Evolutionary conservation across 2,888 invertebrate genomes (phyloP), one percentile per base, ranked within the genome.

Genomic region (Eupithecia subumbrata): DNA sequence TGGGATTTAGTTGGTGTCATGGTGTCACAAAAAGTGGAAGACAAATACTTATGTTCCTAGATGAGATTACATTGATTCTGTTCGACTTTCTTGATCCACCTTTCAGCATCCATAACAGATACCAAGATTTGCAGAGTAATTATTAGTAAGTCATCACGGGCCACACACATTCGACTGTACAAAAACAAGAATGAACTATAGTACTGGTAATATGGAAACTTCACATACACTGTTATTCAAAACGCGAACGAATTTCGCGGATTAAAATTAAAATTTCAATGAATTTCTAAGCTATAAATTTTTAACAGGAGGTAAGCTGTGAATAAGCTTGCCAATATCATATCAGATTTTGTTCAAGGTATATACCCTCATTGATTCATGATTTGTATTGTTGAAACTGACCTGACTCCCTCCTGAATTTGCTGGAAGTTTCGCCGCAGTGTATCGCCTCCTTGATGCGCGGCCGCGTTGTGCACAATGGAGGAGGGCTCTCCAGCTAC

Each of bases 341-440:
- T 56, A 22, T 22, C 22, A 56, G 22, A 56, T 22, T 12, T 1
- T 22, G 11, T 22, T 56, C 22, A 22, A 56, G 3, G 22, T 22
- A 12, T 0, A 56, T 9, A 18, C 11, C n/a, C 52, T 52, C 11
- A 11, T n/a, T 52, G 52, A n/a, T 52, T n/a, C 7, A n/a, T n/a
- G n/a, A 52, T 9, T 22, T 30, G 30, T 18, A 34, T 18, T 18
- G 4, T 5, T 25, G 25, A 18, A 64, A 34, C 30, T 67, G 8
- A 95, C 95, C 95, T 89, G 74, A 86, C 84, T 66, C 97, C 97
- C 87, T 97, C 98, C 93, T 99, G 99, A 84, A 99, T 98, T 92
- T 99, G 98, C 90, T 99, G 99, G 96, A 99, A 99, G 95, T 99
- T 99, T 77, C 99, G 96, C 67, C 99, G 96, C 78, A 99, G 95